phyloP scores from a whole-genome alignment of 1,140 invertebrate genomes.

The Hypsibius dujardini region DNA sequence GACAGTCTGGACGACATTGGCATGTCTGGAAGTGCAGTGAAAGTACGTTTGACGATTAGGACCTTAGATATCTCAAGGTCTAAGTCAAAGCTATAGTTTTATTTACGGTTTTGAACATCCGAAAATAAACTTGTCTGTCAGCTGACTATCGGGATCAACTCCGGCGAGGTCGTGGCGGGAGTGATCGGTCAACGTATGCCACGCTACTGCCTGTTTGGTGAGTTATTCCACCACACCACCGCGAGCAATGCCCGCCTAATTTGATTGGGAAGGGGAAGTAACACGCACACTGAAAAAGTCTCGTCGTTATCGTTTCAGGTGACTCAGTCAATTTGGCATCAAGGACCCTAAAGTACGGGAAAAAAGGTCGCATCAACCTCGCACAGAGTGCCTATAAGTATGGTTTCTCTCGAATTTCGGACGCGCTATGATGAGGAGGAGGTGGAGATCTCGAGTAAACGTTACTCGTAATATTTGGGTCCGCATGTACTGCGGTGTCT shows the following conservation, averaged over 20 bases:
- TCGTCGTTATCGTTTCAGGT: not conserved
- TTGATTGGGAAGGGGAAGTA: too few species aligned
- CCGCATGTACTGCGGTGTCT: too few species aligned
- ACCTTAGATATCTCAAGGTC: too few species aligned
- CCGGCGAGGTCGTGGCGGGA: conserved; percentile 33
- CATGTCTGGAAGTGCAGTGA: not conserved
- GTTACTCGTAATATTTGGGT: too few species aligned
- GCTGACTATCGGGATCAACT: conserved; percentile 30
- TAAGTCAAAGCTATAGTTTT: too few species aligned
- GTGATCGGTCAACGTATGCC: conserved; percentile 34
- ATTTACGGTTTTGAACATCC: too few species aligned
- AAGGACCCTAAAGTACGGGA: not conserved
- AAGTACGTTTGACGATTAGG: too few species aligned
- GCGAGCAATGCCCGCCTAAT: too few species aligned
- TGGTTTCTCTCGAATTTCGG: not conserved
- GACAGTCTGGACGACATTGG: not conserved
- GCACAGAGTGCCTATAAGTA: not conserved
- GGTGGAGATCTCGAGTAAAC: too few species aligned
- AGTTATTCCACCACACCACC: conserved; percentile 19
- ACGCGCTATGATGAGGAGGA: too few species aligned
- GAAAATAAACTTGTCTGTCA: not conserved
- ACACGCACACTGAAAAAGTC: not conserved
- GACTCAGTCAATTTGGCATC: not conserved
- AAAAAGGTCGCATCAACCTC: not conserved
- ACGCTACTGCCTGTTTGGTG: conserved; percentile 33